Evolutionary conservation across 2,888 invertebrate genomes (phyloP).

Genomic region (Zelleria hepariella): DNA sequence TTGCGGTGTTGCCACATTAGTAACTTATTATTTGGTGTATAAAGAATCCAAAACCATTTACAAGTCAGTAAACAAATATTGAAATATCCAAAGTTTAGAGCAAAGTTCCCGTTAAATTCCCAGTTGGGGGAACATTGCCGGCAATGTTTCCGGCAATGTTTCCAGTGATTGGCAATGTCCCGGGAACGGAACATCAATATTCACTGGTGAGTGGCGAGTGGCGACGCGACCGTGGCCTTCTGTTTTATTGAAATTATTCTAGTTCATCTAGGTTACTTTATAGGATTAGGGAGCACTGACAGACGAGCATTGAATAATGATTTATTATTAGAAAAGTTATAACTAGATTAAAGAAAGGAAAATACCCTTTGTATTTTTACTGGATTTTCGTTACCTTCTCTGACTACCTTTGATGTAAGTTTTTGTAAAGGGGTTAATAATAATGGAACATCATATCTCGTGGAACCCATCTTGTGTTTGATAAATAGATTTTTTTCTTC

Average conservation of each 20-base stretch:
- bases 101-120: too few species aligned
- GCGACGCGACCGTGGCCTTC: background rate
- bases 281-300: background rate
- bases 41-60: too few species aligned
- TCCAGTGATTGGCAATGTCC: too few species aligned
- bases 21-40: too few species aligned
- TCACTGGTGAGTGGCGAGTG: background rate
- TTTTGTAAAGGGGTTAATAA: conserved; percentile 50
- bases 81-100: too few species aligned
- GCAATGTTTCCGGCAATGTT: too few species aligned
- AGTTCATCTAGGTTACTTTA: background rate
- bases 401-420: background rate
- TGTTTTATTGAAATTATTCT: background rate
- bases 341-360: background rate
- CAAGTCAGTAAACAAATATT: too few species aligned
- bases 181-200: background rate
- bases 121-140: too few species aligned
- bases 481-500: conserved; percentile 62
- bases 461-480: conserved; percentile 56
- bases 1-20: too few species aligned
- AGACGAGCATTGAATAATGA: background rate
- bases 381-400: background rate
- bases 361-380: background rate
- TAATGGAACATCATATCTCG: conserved; percentile 52
- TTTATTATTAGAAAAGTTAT: background rate